Conservation (phyloP, 2,797 vertebrate species). For the Danio tinwini region DNA sequence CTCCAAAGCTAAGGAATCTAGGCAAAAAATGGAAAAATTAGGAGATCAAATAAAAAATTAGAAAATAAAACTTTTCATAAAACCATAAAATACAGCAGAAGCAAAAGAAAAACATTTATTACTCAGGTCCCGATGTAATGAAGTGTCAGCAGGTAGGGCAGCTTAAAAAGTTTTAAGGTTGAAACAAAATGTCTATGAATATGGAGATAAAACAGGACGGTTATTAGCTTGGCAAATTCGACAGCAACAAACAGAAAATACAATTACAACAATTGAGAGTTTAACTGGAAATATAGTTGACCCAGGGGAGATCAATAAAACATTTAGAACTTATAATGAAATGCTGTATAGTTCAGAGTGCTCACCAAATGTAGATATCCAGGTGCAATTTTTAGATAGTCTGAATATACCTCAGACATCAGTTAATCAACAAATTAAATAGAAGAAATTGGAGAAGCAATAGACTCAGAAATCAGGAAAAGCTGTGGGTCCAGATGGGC, state of each 20-base stretch:
- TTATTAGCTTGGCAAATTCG: background rate
- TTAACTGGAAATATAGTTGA: too few relatives aligned
- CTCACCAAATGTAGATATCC: too few relatives aligned
- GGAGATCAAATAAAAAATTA: background rate
- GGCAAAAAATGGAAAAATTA: background rate
- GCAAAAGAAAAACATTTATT: background rate
- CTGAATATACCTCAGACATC: too few relatives aligned
- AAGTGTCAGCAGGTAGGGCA: constrained; percentile 26
- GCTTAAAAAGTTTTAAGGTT: constrained; percentile 19
- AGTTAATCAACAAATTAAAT: constrained; percentile 8
- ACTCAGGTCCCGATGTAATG: constrained; percentile 21
- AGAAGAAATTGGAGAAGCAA: constrained; percentile 9
- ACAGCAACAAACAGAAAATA: too few relatives aligned
- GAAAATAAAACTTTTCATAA: constrained; percentile 23
- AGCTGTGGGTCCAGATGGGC: too few relatives aligned
- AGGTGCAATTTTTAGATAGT: too few relatives aligned
- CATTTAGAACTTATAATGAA: too few relatives aligned
- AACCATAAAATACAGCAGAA: background rate
- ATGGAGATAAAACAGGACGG: constrained; percentile 31
- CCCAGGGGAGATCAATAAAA: too few relatives aligned
- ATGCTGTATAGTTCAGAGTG: too few relatives aligned
- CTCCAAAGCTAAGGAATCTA: background rate
- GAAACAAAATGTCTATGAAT: constrained; percentile 31
- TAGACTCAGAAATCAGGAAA: too few relatives aligned
- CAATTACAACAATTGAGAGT: too few relatives aligned